Conservation (phyloP, 2,113 vertebrate genomes). For the Pica pica region DNA sequence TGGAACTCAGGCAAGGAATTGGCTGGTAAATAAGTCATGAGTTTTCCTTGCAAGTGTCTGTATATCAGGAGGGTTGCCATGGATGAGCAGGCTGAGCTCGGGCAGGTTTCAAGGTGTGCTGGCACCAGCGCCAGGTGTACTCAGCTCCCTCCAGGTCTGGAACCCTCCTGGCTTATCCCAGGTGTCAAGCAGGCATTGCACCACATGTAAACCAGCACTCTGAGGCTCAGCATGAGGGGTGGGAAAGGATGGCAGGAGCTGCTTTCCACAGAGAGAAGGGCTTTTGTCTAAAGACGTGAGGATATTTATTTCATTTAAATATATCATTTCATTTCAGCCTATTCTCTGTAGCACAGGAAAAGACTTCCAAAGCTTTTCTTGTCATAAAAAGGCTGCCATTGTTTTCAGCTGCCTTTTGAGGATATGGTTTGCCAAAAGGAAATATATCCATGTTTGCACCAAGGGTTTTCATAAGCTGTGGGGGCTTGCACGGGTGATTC, state of each 20-base stretch:
- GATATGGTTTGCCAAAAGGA: neutral
- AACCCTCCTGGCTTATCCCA: neutral
- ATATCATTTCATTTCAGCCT: rapidly evolving
- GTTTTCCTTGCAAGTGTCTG: constrained; percentile 53
- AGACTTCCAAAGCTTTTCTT: neutral
- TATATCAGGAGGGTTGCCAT: constrained; percentile 11
- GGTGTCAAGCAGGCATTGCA: neutral
- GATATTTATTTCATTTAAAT: neutral
- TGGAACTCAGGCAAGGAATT: constrained; percentile 57
- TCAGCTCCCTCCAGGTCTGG: neutral
- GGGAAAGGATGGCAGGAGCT: neutral
- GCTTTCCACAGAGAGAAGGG: neutral
- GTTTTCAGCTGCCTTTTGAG: neutral
- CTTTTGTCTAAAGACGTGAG: neutral
- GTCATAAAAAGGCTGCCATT: neutral
- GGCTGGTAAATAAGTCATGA: constrained; percentile 80
- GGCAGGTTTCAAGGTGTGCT: neutral
- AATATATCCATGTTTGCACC: rapidly evolving
- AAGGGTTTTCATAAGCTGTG: neutral
- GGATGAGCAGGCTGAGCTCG: neutral
- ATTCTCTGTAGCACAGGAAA: neutral
- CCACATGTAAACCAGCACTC: neutral
- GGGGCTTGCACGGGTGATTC: neutral
- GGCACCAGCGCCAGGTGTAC: neutral
- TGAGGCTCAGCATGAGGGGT: neutral